Conservation (phyloP, 2,113 vertebrate genomes). For the Camelus dromedarius region DNA sequence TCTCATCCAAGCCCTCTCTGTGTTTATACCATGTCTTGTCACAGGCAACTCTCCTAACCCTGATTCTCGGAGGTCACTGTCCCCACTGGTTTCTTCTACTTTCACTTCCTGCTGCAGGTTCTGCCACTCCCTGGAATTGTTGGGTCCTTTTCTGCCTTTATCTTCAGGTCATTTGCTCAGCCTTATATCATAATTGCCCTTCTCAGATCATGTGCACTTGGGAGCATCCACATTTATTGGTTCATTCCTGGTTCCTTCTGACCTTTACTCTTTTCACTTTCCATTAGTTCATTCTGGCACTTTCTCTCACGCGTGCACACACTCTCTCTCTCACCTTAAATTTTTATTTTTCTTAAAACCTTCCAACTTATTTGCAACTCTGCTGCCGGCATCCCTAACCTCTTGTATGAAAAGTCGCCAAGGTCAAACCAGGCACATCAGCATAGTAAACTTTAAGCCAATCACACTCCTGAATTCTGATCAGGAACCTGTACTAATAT, state of each 20-base stretch:
- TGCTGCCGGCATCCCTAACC: neutral
- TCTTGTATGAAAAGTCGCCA: neutral
- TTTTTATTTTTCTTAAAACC: constrained; percentile 11
- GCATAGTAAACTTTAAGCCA: neutral
- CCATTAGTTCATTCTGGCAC: neutral
- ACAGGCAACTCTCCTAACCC: neutral
- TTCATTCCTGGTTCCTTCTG: neutral
- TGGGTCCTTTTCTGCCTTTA: neutral
- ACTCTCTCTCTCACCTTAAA: neutral
- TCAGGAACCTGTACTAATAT: neutral
- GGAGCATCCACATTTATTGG: neutral
- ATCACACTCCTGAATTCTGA: neutral
- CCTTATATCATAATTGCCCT: neutral
- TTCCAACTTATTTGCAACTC: neutral
- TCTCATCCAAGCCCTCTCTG: neutral
- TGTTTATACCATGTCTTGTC: neutral
- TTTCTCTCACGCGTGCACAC: too few relatives aligned
- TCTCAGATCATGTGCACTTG: neutral
- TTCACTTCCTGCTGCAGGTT: neutral
- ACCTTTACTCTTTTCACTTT: neutral
- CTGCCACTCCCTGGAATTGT: neutral
- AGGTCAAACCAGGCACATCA: neutral
- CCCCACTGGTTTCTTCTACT: neutral
- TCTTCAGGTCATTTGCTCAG: neutral
- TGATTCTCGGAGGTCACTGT: neutral